Percentiles rank a stretch among this genome's conserved stretches.
phyloP scores from a whole-genome alignment of 2,113 vertebrate genomes.

The Propithecus coquereli region DNA sequence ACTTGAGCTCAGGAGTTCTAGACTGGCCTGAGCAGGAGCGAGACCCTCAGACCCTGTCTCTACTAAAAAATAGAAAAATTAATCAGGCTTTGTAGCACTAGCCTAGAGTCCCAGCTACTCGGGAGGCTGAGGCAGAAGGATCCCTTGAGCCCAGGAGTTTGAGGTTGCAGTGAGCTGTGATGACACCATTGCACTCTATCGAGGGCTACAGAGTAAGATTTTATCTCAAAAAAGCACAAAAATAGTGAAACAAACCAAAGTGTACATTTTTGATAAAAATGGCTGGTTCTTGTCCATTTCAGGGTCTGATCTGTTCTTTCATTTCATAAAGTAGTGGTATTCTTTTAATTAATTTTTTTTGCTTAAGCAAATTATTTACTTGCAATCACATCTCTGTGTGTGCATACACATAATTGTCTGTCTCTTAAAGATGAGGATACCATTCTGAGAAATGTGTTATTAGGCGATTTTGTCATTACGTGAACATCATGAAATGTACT shows the following conservation, averaged over 20 bases:
- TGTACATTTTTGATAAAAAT: constrained; percentile 18
- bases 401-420: not conserved
- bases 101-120: too few species aligned
- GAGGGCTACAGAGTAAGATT: too few species aligned
- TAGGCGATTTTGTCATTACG: not conserved
- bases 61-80: too few species aligned
- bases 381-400: not conserved
- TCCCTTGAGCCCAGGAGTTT: too few species aligned
- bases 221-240: not conserved
- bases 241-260: constrained; percentile 41
- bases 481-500: not conserved
- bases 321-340: not conserved
- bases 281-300: not conserved
- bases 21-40: too few species aligned
- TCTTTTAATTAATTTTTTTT: constrained; percentile 28
- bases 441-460: not conserved
- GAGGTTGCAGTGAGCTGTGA: too few species aligned
- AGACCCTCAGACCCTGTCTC: too few species aligned
- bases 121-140: too few species aligned
- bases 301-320: not conserved
- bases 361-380: constrained; percentile 16
- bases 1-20: too few species aligned
- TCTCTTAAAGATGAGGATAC: not conserved
- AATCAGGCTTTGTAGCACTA: too few species aligned
- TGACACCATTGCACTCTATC: too few species aligned